Conservation (phyloP, 2,888 invertebrate genomes). For the Pristionchus japonicus region DNA sequence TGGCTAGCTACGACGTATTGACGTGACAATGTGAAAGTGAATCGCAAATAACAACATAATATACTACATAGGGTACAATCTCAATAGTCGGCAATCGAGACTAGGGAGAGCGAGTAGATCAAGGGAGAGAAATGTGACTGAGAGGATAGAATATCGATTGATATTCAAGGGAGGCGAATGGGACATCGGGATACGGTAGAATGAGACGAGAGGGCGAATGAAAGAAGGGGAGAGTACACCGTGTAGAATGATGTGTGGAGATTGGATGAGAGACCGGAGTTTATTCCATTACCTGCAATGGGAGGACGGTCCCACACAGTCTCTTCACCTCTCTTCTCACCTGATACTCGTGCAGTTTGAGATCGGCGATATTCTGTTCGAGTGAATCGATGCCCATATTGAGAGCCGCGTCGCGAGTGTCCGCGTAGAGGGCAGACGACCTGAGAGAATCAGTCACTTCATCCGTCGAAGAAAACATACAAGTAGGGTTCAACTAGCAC, state of each 20-base stretch:
- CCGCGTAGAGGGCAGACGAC: conserved; percentile 67
- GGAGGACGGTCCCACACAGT: not conserved
- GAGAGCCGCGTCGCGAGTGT: conserved; percentile 65
- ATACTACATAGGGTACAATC: conserved; percentile 26
- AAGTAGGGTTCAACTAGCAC: not conserved
- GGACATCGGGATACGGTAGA: conserved; percentile 19
- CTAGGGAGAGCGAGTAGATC: not conserved
- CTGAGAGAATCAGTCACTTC: no score
- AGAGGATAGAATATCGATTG: not conserved
- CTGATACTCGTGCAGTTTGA: conserved; percentile 65
- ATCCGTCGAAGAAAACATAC: no score
- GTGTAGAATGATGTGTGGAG: conserved; percentile 5
- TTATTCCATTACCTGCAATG: conserved; percentile 13
- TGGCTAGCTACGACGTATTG: conserved; percentile 19
- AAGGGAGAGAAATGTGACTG: conserved; percentile 19
- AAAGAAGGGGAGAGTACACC: conserved; percentile 10
- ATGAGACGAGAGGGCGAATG: not conserved
- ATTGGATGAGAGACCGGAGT: not conserved
- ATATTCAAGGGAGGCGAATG: not conserved
- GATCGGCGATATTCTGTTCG: conserved; percentile 63
- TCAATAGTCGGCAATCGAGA: not conserved
- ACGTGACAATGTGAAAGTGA: conserved; percentile 22
- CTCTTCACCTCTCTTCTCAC: conserved; percentile 33
- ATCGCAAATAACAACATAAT: not conserved
- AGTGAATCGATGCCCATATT: conserved; percentile 64